Percentiles rank a stretch among this genome's conserved stretches.
phyloP scores from a whole-genome alignment of 2,888 invertebrate genomes.

The Phyto melanocephala region DNA sequence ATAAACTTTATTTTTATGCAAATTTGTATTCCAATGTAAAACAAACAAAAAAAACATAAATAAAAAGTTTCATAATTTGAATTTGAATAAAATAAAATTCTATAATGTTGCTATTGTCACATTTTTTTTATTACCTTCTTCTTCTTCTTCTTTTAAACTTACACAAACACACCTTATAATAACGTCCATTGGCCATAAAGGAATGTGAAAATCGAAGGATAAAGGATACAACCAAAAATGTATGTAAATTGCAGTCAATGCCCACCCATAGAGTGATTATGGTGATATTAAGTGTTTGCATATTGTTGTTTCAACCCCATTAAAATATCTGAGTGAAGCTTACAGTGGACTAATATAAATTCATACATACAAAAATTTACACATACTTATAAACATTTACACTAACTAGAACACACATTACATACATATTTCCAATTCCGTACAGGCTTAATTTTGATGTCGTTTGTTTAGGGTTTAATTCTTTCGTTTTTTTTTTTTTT shows the following conservation, averaged over 20 bases:
- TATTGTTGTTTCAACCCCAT: conserved; percentile 45
- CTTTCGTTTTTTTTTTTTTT: neutral
- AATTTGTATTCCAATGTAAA: conserved; percentile 50
- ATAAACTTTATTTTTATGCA: conserved; percentile 58
- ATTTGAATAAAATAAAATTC: conserved; percentile 57
- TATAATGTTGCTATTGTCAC: conserved; percentile 44
- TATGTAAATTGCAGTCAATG: conserved; percentile 55
- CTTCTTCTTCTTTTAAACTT: conserved; percentile 5
- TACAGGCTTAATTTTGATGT: neutral
- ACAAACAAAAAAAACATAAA: conserved; percentile 27
- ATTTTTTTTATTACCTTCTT: too few species aligned
- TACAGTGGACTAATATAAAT: too few species aligned
- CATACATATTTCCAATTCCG: neutral
- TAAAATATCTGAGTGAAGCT: too few species aligned
- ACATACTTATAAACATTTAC: neutral
- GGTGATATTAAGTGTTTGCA: conserved; percentile 62
- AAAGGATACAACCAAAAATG: neutral
- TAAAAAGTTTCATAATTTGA: conserved; percentile 51
- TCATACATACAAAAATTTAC: neutral
- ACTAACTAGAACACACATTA: neutral
- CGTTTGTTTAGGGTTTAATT: neutral
- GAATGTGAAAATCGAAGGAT: neutral
- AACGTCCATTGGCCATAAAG: neutral
- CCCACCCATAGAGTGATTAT: conserved; percentile 61
- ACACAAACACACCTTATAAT: conserved; percentile 40